Evolutionary conservation across 2,797 vertebrate genomes (phyloP), one percentile per base, ranked within the genome.

Genomic region (Passerculus sandwichensis): DNA sequence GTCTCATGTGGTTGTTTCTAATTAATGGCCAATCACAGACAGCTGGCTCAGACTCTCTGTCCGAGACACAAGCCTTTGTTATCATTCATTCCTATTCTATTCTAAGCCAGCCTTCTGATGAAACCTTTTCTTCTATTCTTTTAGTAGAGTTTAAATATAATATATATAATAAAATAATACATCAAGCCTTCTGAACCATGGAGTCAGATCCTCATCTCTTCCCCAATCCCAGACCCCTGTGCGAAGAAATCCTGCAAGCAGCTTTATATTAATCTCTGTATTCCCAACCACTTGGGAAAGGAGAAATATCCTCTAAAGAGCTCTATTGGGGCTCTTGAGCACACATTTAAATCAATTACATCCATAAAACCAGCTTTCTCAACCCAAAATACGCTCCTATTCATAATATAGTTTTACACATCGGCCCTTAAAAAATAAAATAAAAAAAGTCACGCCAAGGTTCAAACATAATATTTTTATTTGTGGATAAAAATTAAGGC

Each of bases 401-500:
- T 36, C 30, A 9, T 9, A 54, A 48, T 0, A 3, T 0, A 10
- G 3, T 9, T 73, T 61, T 64, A 40, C 12, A 34, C 1, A 14
- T 26, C 85, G 91, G 29, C n/a, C 72, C 48, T 34, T 20, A 36
- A 75, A 56, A 85, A 21, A 29, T 36, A 56, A n/a, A 29, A 36
- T 26, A 18, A 38, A 81, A 47, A 82, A 74, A 10, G 40, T 12
- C 79, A 95, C 70, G 29, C 79, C 80, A 6, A 13, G 7, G 32
- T 54, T 97, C 88, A 97, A 96, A 96, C 95, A 95, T 96, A 96
- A 57, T 95, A 82, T 85, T 96, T 97, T 97, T 97, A 97, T 97
- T 97, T 96, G 94, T 96, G 97, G 97, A 96, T 97, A 97, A 97
- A 97, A 97, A 97, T 97, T 97, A 97, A 97, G 97, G 97, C 97